Evolutionary conservation across 2,797 vertebrate species (phyloP).

Genomic region (Peromyscus attwateri): DNA sequence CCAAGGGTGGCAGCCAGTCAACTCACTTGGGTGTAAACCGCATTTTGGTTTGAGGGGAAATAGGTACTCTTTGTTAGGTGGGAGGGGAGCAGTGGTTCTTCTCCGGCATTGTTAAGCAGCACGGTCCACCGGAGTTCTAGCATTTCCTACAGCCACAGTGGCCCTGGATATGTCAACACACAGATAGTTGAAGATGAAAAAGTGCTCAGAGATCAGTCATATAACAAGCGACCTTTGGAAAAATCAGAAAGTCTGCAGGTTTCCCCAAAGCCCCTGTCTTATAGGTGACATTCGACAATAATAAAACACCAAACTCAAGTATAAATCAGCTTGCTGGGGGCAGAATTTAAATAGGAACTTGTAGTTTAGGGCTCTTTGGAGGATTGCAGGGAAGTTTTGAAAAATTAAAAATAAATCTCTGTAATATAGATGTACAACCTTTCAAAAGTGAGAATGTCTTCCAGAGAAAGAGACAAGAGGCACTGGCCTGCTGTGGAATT

Average conservation of each 20-base stretch:
- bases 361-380: not conserved
- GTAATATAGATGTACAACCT: conserved; percentile 16
- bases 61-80: not conserved
- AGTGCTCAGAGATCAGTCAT: not conserved
- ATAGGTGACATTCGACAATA: conserved; percentile 1
- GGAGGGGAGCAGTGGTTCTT: fast-evolving
- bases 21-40: not conserved
- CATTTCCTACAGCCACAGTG: no score
- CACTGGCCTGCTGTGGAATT: not conserved
- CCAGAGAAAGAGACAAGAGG: not conserved
- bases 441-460: conserved; percentile 8
- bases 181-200: not conserved
- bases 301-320: conserved; percentile 16
- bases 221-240: not conserved
- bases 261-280: conserved; percentile 24
- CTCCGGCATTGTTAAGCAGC: not conserved
- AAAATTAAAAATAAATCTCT: conserved; percentile 62
- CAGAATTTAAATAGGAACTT: conserved; percentile 45
- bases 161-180: not conserved
- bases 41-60: not conserved
- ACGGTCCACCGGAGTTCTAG: not conserved
- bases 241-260: not conserved
- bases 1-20: not conserved
- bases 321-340: not conserved
- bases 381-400: not conserved